Base-by-base conservation (phyloP, 1,140 invertebrate genomes). In the Drosophila yakuba region DNA sequence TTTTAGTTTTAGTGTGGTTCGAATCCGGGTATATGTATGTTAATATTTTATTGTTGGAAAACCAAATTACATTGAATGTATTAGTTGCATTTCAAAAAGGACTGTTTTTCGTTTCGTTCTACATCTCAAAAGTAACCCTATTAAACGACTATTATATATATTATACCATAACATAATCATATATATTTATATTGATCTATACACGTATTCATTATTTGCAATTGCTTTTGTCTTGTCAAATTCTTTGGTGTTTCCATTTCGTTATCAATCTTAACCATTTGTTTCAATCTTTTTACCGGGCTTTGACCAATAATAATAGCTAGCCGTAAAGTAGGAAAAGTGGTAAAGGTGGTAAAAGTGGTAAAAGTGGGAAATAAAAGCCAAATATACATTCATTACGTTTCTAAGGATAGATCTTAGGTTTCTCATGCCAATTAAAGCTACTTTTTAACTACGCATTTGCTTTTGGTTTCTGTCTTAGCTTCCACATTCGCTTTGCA, bases 231-330 rank as follows among this genome's bases (percentile, higher is more conserved):
- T 39, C 36, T 67, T 62, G 71, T 67, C 57, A 45, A 76, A 51
- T 67, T 69, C 50, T 78, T 82, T 83, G 80, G 80, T 83, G 80
- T 83, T 83, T 83, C 75, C 80, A 83, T 83, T 83, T 64, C 80
- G 45, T 83, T 79, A 62, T 83, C 80, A 83, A 79, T 83, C 80
- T 83, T 83, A 78, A 82, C 62, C 63, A 41, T 72, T 64, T 43
- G 28, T 50, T 72, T 60, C 10, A 17, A 54, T 45, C 15, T 20
- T 47, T 52, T 67, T 10, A 28, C 55, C 52, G 55, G 43, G 50
- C 72, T 48, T 48, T 57, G 63, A 48, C 74, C 73, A 58, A 77
- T 67, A 81, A 57, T 72, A 73, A 17, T 35, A 52, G 10, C 64
- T 72, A 71, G 38, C 38, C 8, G 20, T 69, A 35, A 48, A 68